A percentile compares a stretch with the other conserved stretches of the same genome.
These are phyloP conservation scores for Trypoxylon attenuatum DNA, from an alignment of 2,888 invertebrate genomes.

Conservation along the genomic window DNA sequence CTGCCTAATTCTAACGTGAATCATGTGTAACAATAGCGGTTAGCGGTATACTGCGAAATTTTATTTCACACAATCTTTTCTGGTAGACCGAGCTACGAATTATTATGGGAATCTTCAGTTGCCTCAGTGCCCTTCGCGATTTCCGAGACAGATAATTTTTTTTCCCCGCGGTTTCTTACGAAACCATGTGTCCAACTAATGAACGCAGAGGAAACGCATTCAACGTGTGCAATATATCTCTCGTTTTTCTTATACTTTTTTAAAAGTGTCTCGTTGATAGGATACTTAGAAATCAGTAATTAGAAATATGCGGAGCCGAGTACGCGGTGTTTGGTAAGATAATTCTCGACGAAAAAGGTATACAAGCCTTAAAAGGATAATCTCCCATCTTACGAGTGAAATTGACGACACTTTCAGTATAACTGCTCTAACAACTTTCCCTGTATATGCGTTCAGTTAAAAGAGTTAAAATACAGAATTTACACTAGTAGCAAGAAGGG, in stretches of 20 bases:
- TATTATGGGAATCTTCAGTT: constrained; percentile 4
- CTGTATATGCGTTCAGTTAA: neutral
- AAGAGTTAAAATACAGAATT: neutral
- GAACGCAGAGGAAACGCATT: neutral
- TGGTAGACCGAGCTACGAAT: constrained; percentile 19
- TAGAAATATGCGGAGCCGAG: neutral
- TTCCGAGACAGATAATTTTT: constrained; percentile 9
- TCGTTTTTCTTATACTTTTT: neutral
- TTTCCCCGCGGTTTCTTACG: neutral
- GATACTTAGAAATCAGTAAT: neutral
- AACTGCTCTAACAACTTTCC: neutral
- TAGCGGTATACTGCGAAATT: neutral
- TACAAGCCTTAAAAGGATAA: neutral
- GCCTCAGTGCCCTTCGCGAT: constrained; percentile 5
- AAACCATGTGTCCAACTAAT: neutral
- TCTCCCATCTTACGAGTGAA: neutral
- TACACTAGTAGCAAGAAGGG: no score
- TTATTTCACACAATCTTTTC: constrained; percentile 4
- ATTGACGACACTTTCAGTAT: neutral
- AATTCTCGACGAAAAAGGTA: neutral
- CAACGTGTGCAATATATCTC: neutral
- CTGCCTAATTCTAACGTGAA: neutral
- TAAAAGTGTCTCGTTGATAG: neutral
- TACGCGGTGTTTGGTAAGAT: neutral
- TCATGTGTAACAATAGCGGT: neutral